Percentiles rank a stretch among this genome's conserved stretches.
phyloP scores from a whole-genome alignment of 2,113 vertebrate genomes.

The Chionodraco myersi region DNA sequence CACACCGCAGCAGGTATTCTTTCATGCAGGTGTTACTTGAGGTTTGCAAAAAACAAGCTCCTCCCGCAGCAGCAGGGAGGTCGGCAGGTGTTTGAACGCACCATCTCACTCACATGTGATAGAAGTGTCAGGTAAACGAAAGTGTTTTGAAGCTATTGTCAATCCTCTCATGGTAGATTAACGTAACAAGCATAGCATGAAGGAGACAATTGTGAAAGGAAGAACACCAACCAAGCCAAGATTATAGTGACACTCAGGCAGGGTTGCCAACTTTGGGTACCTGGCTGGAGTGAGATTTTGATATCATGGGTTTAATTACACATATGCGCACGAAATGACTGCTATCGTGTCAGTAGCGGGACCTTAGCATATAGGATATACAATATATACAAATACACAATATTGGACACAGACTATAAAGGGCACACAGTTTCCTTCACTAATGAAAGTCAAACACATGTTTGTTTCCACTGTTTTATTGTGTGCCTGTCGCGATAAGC shows the following conservation, averaged over 20 bases:
- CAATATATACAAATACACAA: too few species aligned
- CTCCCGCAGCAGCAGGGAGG: conserved; percentile 33
- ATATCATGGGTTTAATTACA: too few species aligned
- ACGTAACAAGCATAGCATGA: background rate
- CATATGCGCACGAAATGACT: too few species aligned
- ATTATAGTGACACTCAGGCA: background rate
- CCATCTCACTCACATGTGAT: conserved; percentile 14
- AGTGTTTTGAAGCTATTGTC: conserved; percentile 61
- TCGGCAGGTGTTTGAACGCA: conserved; percentile 25
- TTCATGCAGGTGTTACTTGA: background rate
- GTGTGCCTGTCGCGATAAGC: too few species aligned
- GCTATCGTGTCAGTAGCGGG: too few species aligned
- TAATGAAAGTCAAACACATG: too few species aligned
- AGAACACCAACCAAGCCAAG: background rate
- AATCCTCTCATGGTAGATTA: background rate
- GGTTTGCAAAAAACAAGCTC: conserved; percentile 4
- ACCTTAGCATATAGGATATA: too few species aligned
- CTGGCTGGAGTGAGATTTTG: too few species aligned
- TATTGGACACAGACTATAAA: too few species aligned
- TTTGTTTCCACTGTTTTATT: too few species aligned
- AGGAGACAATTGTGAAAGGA: background rate
- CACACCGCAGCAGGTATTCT: background rate
- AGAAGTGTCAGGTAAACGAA: conserved; percentile 35
- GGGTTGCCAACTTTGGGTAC: too few species aligned
- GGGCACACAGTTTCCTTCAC: too few species aligned